Conservation (phyloP, 2,113 vertebrate species). For the Nesospiza acunhae region DNA sequence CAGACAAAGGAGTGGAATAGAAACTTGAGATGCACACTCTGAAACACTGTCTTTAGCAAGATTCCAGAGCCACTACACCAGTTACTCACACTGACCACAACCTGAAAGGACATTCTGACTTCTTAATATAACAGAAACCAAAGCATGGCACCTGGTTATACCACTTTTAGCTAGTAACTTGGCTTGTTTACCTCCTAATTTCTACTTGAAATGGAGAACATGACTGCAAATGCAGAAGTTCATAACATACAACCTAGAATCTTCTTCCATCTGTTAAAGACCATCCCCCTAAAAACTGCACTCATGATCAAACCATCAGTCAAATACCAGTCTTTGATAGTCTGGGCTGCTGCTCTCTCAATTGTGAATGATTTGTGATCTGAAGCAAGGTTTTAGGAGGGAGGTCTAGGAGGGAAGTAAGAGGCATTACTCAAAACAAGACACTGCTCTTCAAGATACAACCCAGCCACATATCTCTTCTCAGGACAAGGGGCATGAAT, state of each 20-base stretch:
- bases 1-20: neutral
- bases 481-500: neutral
- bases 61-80: neutral
- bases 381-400: neutral
- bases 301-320: neutral
- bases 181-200: neutral
- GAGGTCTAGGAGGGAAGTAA: neutral
- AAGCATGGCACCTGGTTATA: neutral
- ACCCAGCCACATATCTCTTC: neutral
- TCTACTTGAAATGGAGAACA: neutral
- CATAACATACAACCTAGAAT: neutral
- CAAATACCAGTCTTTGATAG: neutral
- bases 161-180: neutral
- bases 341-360: neutral
- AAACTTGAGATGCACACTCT: neutral
- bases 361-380: neutral
- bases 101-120: neutral
- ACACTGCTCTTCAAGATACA: neutral
- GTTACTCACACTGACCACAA: neutral
- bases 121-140: neutral
- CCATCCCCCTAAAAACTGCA: neutral
- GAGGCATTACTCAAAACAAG: neutral
- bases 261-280: neutral
- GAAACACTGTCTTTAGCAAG: neutral
- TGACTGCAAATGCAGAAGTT: neutral